Conservation (phyloP, 2,113 vertebrate species). For the Neotragus pygmaeus region DNA sequence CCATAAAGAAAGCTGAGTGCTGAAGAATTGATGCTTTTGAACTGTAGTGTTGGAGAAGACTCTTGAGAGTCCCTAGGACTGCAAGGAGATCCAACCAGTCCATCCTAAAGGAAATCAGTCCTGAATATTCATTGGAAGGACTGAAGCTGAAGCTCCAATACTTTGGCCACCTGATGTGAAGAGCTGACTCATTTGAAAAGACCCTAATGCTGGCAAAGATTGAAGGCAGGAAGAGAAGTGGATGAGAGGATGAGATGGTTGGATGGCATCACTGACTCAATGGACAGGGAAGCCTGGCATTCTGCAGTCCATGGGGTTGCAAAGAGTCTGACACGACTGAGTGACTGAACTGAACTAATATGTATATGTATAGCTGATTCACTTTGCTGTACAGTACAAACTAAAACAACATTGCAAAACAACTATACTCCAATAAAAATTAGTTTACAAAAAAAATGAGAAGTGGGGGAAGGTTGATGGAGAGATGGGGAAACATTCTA, state of each 20-base stretch:
- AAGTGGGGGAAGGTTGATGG: background rate
- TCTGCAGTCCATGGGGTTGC: background rate
- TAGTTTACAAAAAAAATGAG: background rate
- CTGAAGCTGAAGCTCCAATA: background rate
- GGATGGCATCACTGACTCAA: background rate
- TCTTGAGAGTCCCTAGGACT: background rate
- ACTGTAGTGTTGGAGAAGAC: background rate
- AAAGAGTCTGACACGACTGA: rapidly evolving
- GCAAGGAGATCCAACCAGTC: background rate
- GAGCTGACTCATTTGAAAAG: background rate
- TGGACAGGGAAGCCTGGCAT: background rate
- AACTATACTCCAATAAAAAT: background rate
- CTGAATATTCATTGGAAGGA: background rate
- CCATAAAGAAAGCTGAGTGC: background rate
- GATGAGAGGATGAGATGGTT: background rate
- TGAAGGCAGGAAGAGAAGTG: background rate
- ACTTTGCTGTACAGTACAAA: background rate
- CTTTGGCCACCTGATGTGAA: background rate
- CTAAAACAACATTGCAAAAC: background rate
- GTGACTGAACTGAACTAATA: background rate
- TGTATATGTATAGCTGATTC: background rate
- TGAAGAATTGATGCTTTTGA: background rate
- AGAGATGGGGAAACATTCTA: too few species aligned
- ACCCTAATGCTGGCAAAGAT: background rate
- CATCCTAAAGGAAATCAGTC: background rate